Base-by-base conservation (phyloP, 2,888 invertebrate species). In the Apamea crenata region DNA sequence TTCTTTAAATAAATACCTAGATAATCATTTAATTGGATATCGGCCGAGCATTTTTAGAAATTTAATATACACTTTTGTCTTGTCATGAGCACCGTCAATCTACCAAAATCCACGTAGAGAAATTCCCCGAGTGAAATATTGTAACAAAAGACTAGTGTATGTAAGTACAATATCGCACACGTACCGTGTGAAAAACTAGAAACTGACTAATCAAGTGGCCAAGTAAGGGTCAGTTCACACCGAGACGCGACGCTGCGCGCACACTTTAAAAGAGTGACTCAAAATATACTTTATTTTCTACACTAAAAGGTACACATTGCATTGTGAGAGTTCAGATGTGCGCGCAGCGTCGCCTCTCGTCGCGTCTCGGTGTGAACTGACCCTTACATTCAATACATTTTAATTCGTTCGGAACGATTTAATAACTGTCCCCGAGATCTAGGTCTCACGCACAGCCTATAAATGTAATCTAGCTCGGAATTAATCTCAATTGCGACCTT, bases 381-480 rank as follows among this genome's bases (percentile, higher is more conserved):
- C n/a, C n/a, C n/a, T n/a, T n/a, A 47, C 63, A 50, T 76, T 83
- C 78, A 67, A 85, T 81, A 80, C 80, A 82, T 78, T 86, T 84
- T 81, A 85, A 88, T 90, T 88, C 25, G 77, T 81, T 80, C 76
- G 25, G 66, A 85, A 69, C 84, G 79, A 86, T 78, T 81, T 84
- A 80, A 86, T 84, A 82, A 80, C 69, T 74, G 81, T 82, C 75
- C n/a, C 47, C n/a, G 12, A 76, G 82, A 88, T 82, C 77, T 86
- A 89, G 88, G 81, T 80, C 89, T 90, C 89, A 86, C 87, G 86
- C 88, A 85, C 82, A 75, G 66, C 77, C 79, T 89, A 56, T 71
- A 80, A 77, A 83, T 71, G 75, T 85, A 80, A 85, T 83, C 80
- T 77, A 80, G 81, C 77, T 88, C 40, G 56, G 78, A 81, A 82